A percentile compares a stretch with the other conserved stretches of the same genome.
Evolutionary conservation across 2,797 vertebrate genomes (phyloP).

Genomic region (Margarornis squamiger): DNA sequence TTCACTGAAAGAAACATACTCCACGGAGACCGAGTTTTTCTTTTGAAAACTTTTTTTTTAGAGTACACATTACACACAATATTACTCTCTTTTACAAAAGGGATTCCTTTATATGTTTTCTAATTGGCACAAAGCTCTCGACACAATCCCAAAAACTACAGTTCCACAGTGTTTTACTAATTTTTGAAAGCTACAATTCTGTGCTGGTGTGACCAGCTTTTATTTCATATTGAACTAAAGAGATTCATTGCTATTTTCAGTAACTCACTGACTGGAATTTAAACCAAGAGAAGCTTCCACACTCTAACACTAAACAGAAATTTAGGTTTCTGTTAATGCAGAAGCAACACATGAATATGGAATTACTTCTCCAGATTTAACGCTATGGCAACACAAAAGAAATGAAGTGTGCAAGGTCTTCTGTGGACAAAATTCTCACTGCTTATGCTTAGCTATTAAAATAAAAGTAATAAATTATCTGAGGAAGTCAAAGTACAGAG

Average conservation of each 20-base stretch:
- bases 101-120: not conserved
- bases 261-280: not conserved
- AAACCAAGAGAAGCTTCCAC: not conserved
- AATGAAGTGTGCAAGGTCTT: not conserved
- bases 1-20: not conserved
- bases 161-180: not conserved
- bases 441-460: not conserved
- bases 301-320: not conserved
- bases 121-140: not conserved
- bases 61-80: not conserved
- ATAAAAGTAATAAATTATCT: not conserved
- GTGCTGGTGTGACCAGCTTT: not conserved
- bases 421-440: not conserved
- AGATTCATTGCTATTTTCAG: not conserved
- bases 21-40: not conserved
- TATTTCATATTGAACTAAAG: not conserved
- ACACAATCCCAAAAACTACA: not conserved
- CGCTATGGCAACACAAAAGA: fast-evolving
- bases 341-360: fast-evolving
- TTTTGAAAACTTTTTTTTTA: not conserved
- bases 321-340: not conserved
- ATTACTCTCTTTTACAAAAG: not conserved
- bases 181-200: not conserved
- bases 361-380: not conserved
- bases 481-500: not conserved